phyloP scores from a whole-genome alignment of 1,140 invertebrate genomes.

The Gonatopus flavifemur region DNA sequence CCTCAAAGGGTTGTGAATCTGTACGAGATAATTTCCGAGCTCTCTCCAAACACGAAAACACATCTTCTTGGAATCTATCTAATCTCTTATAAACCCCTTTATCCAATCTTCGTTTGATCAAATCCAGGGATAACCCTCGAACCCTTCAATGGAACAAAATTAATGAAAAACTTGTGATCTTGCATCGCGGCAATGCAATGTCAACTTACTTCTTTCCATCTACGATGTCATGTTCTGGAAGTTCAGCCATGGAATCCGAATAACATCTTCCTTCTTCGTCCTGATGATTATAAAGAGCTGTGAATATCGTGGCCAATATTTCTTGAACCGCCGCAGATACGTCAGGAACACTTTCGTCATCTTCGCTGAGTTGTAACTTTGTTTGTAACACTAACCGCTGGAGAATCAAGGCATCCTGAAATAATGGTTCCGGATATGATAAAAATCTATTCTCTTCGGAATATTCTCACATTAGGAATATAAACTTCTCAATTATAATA shows the following conservation, averaged over 20 bases:
- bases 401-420: slow-evolving; percentile 85
- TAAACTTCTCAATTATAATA: neutral
- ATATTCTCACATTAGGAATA: neutral
- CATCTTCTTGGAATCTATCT: slow-evolving; percentile 95
- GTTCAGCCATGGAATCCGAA: slow-evolving; percentile 92
- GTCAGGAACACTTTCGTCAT: slow-evolving; percentile 85
- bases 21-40: slow-evolving; percentile 83
- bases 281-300: slow-evolving; percentile 92
- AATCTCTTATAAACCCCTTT: slow-evolving; percentile 87
- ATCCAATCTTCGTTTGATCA: slow-evolving; percentile 83
- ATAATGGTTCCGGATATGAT: neutral
- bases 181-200: neutral
- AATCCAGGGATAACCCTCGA: slow-evolving; percentile 78
- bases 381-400: slow-evolving; percentile 91
- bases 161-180: neutral
- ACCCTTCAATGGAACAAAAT: slow-evolving; percentile 61
- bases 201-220: slow-evolving; percentile 65
- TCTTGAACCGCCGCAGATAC: slow-evolving; percentile 87
- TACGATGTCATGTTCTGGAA: slow-evolving; percentile 85
- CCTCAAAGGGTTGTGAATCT: slow-evolving; percentile 94
- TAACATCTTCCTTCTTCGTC: slow-evolving; percentile 95
- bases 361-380: slow-evolving; percentile 84
- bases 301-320: slow-evolving; percentile 89
- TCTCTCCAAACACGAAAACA: slow-evolving; percentile 91
- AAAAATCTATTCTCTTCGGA: neutral